A percentile compares a stretch with the other conserved stretches of the same genome.
Conservation (phyloP, 2,888 invertebrate genomes). For the Chloroclysta siterata region DNA sequence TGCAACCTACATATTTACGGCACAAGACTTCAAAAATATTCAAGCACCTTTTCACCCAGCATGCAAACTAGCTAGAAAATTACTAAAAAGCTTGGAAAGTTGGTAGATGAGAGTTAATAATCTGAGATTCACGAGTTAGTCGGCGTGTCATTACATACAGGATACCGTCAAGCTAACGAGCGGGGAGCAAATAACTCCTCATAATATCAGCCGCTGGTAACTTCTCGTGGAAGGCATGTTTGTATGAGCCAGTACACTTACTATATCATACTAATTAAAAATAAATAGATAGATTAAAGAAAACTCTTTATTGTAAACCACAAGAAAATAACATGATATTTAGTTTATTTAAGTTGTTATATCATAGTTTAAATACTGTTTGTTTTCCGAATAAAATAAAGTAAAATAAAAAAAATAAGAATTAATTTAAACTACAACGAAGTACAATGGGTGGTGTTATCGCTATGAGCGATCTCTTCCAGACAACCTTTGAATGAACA, state of each 20-base stretch:
- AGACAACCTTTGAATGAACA: no score
- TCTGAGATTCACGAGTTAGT: conserved; percentile 55
- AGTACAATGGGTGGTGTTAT: no score
- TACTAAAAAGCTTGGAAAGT: conserved; percentile 32
- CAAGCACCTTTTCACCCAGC: conserved; percentile 10
- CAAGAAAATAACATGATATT: no score
- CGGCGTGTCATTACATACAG: conserved; percentile 65
- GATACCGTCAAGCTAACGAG: conserved; percentile 72
- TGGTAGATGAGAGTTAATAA: conserved; percentile 51
- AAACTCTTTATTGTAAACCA: no score
- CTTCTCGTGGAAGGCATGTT: conserved; percentile 31
- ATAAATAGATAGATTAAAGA: no score
- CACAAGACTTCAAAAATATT: conserved; percentile 19
- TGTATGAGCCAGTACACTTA: conserved; percentile 16
- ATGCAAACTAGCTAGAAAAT: conserved; percentile 25
- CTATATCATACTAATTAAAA: neutral
- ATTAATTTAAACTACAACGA: no score
- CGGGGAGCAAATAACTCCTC: conserved; percentile 71
- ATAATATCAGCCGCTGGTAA: conserved; percentile 47
- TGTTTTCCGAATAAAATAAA: no score
- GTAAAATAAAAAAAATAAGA: no score
- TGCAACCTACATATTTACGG: conserved; percentile 4
- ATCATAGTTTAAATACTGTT: no score
- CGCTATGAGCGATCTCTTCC: no score
- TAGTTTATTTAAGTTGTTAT: no score